Evolutionary conservation across 2,888 invertebrate species (phyloP), one percentile per base, ranked within the genome.

Genomic region (Drosophila dives): DNA sequence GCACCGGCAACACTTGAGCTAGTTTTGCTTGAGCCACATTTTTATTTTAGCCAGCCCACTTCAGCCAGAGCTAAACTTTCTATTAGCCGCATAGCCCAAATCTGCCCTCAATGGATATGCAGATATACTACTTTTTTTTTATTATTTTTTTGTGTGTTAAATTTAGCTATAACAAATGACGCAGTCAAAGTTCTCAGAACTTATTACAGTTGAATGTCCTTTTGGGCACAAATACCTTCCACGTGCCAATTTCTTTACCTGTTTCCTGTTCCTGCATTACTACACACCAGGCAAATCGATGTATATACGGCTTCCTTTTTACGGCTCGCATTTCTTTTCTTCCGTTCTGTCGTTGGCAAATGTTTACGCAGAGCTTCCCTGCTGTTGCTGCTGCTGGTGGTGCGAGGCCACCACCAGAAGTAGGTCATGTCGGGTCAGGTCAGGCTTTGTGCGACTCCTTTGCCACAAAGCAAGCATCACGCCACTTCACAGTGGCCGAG

Each of bases 401-500:
- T 12, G 26, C 60, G 77, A 64, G 77, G 80, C 59, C 87, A 68
- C 40, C 82, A 32, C 66, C 66, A 81, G 7, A 55, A 84, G 70
- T 84, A 84, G 84, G 84, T 89, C 84, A 84, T 89, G 74, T 73
- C 85, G 70, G 69, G 83, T 64, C 71, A 40, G 65, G 66, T n/a
- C 66, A 48, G 65, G 51, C 65, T 36, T 1, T 40, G 26, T 45
- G 12, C 42, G 12, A 53, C 64, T 55, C 38, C 26, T 59, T 33
- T 20, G 55, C 54, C 48, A 45, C 38, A 49, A 48, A 20, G 20
- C 15, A 20, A 51, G 51, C 71, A 77, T 83, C 87, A 86, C 81
- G 87, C 87, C 84, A 82, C 54, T 5, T 64, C 63, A 17, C 63
- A 62, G 17, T 64, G 1, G 45, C 45, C 23, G 50, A 23, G 45